A percentile compares a stretch with the other conserved stretches of the same genome.
Evolutionary conservation across 2,113 vertebrate species (phyloP).

Genomic region (Pimephales promelas): DNA sequence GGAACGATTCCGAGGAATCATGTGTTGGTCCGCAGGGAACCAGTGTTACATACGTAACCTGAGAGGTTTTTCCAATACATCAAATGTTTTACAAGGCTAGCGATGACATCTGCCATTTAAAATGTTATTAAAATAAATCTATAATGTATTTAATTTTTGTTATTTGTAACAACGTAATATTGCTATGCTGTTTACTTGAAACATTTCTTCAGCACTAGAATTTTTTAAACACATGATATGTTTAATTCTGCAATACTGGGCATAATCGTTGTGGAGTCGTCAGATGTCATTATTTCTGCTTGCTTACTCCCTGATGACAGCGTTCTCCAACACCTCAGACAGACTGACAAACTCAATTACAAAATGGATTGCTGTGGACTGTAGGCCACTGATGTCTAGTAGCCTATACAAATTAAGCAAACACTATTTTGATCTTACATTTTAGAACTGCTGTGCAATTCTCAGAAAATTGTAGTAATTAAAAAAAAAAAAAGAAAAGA

Average conservation of each 20-base stretch:
- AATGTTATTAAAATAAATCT: not conserved
- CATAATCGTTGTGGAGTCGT: constrained; percentile 54
- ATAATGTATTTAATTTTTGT: not conserved
- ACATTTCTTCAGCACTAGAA: not conserved
- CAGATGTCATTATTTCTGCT: constrained; percentile 62
- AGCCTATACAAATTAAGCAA: not conserved
- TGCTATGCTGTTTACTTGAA: not conserved
- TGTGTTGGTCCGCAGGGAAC: too few species aligned
- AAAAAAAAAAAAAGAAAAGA: not conserved
- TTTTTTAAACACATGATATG: constrained; percentile 50
- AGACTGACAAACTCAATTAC: constrained; percentile 51
- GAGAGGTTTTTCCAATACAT: not conserved
- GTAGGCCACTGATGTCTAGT: not conserved
- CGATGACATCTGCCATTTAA: not conserved
- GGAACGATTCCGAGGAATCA: too few species aligned
- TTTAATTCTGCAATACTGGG: constrained; percentile 57
- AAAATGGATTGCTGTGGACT: constrained; percentile 10
- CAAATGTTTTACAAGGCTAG: not conserved
- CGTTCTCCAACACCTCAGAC: constrained; percentile 52
- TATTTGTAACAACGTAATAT: not conserved
- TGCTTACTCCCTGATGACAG: constrained; percentile 55
- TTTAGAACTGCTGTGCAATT: not conserved
- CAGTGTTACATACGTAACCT: too few species aligned
- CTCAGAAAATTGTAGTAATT: not conserved
- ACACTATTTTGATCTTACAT: not conserved